phyloP scores from a whole-genome alignment of 1,140 invertebrate genomes.

The Polypedilum vanderplanki region DNA sequence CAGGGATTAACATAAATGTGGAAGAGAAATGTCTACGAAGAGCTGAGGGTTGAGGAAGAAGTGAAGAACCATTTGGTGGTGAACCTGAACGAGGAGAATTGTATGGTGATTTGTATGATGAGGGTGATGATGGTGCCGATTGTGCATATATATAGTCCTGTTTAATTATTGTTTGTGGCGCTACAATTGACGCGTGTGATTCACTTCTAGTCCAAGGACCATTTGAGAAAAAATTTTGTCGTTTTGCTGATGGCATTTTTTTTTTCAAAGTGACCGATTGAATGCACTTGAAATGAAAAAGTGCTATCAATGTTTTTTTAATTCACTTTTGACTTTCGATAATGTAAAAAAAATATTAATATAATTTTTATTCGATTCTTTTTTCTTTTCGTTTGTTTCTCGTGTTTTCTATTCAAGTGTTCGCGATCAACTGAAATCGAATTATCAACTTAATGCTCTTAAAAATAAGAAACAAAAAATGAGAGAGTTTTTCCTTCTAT shows the following conservation, averaged over 20 bases:
- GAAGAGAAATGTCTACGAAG: slow-evolving; percentile 50
- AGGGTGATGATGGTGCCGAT: background rate
- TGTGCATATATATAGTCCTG: background rate
- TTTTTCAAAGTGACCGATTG: background rate
- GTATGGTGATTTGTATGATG: background rate
- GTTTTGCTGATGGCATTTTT: slow-evolving; percentile 23
- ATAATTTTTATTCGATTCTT: background rate
- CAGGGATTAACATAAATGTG: slow-evolving; percentile 48
- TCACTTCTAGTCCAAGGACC: slow-evolving; percentile 9
- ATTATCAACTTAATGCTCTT: background rate
- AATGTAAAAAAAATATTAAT: background rate
- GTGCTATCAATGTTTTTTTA: background rate
- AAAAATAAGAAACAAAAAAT: background rate
- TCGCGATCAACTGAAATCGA: slow-evolving; percentile 21
- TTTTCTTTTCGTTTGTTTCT: background rate
- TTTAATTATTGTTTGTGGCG: background rate
- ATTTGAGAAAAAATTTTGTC: background rate
- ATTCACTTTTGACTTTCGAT: slow-evolving; percentile 20
- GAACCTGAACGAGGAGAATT: background rate
- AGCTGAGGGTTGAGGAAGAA: slow-evolving; percentile 45
- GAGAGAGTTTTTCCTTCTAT: background rate
- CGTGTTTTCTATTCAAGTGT: background rate
- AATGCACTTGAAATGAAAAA: slow-evolving; percentile 13
- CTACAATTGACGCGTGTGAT: background rate
- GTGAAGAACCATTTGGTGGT: slow-evolving; percentile 28